These are phyloP conservation scores for Rhadinocentrus ornatus DNA, from an alignment of 2,797 vertebrate species.

Conservation along the genomic window DNA sequence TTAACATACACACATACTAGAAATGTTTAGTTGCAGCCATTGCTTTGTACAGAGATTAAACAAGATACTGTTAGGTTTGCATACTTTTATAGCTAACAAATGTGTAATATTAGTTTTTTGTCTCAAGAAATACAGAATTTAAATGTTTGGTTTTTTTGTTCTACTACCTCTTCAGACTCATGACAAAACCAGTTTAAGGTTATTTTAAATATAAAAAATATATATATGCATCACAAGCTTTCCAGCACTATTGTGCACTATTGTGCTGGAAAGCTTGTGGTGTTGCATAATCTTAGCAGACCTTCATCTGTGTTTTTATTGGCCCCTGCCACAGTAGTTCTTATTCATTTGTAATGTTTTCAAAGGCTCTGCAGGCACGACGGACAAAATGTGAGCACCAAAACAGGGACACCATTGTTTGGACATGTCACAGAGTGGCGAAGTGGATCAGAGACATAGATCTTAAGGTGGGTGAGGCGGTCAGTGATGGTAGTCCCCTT, in stretches of 20 bases:
- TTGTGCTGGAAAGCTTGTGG: neutral
- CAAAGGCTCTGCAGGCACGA: slow-evolving; percentile 83
- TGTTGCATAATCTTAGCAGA: slow-evolving; percentile 36
- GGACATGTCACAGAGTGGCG: slow-evolving; percentile 88
- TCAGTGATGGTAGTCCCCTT: slow-evolving; percentile 28
- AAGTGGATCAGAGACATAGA: slow-evolving; percentile 90
- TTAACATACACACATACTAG: neutral
- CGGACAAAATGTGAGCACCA: slow-evolving; percentile 85
- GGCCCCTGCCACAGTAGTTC: slow-evolving; percentile 16
- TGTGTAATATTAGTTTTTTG: too few species aligned
- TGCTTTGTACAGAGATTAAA: neutral
- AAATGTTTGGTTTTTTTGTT: too few species aligned
- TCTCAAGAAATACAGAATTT: too few species aligned
- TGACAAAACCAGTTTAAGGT: neutral
- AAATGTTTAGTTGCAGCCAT: neutral
- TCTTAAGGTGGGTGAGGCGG: slow-evolving; percentile 83
- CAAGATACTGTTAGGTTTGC: neutral
- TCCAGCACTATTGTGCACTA: neutral
- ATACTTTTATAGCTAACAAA: neutral
- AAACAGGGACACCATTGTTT: slow-evolving; percentile 86
- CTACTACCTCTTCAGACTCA: neutral
- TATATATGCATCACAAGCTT: neutral
- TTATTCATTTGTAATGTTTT: slow-evolving; percentile 42
- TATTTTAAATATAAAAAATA: neutral
- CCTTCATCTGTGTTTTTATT: slow-evolving; percentile 30